phyloP scores from a whole-genome alignment of 2,113 vertebrate genomes.

The Mellivora capensis region DNA sequence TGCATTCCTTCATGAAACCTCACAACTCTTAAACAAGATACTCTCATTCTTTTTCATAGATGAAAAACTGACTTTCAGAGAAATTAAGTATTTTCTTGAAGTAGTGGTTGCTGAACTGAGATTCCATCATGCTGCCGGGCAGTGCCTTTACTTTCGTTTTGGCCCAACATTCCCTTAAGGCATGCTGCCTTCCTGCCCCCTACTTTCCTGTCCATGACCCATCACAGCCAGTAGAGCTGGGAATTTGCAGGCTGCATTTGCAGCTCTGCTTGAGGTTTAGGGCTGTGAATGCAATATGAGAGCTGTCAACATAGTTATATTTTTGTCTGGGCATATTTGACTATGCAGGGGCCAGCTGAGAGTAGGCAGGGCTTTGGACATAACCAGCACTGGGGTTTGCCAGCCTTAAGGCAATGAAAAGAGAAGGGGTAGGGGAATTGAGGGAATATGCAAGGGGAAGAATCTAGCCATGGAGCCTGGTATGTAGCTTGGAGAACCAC shows the following conservation, averaged over 20 bases:
- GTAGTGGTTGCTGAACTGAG: background rate
- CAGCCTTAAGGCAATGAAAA: background rate
- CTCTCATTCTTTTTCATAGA: background rate
- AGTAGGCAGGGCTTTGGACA: background rate
- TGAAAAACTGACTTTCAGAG: background rate
- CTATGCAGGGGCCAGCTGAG: background rate
- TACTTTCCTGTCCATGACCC: background rate
- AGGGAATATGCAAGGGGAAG: background rate
- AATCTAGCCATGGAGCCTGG: background rate
- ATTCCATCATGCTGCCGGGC: background rate
- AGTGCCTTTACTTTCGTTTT: background rate
- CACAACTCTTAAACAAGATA: background rate
- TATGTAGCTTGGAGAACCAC: background rate
- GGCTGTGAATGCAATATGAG: background rate
- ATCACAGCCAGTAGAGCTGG: background rate
- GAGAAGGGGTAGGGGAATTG: background rate
- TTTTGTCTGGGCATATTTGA: background rate
- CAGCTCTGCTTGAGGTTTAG: background rate
- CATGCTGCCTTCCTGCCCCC: background rate
- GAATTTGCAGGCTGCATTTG: background rate
- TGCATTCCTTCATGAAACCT: background rate
- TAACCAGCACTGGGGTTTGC: background rate
- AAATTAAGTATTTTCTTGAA: background rate
- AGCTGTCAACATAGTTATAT: background rate
- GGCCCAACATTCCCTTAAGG: background rate